Base-by-base conservation (phyloP, 2,888 invertebrate species). In the Oligia fasciuncula region DNA sequence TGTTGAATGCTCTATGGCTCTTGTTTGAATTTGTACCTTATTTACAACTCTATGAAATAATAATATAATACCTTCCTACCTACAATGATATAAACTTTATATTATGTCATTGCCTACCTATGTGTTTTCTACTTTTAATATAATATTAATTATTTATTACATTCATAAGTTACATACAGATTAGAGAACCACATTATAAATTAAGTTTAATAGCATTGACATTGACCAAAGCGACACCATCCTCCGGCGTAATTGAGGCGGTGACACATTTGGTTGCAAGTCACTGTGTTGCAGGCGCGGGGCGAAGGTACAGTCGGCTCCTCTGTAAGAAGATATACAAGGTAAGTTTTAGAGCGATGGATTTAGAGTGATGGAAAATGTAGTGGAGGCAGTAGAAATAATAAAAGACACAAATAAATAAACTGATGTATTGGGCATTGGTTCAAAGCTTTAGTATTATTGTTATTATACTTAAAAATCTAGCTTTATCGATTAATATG, bases 191-290 rank as follows among this genome's bases (percentile, higher is more conserved):
- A 13, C 2, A 13, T 43, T 4, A 17, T 23, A 4, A 14, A 67
- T 79, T 3, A 23, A 19, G 29, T 46, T 75, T 68, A 83, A 67
- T 68, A 86, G 29, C 88, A 88, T 11, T 66, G n/a, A 74, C 90
- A 90, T 54, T n/a, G 54, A 2, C 72, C 76, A 9, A 40, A 70
- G 0, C 13, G 73, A 49, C 86, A 90, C 29, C 35, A n/a, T 1
- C 89, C 87, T 9, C 83, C 83, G 0, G 77, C 57, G 1, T 69
- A 69, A 4, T 49, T 49, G 0, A 57, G 68, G n/a, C 9, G 35
- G 1, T 13, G 72, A 49, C 85, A 85, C 54, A 19, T 1, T 35
- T 66, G 11, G 17, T 70, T 70, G 73, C 81, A 83, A 6, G 0
- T 5, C 19, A 19, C 29, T 29, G 60, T 29, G 1, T 65, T 43